Conservation (phyloP, 1,140 invertebrate species). For the Venturia canescens region DNA sequence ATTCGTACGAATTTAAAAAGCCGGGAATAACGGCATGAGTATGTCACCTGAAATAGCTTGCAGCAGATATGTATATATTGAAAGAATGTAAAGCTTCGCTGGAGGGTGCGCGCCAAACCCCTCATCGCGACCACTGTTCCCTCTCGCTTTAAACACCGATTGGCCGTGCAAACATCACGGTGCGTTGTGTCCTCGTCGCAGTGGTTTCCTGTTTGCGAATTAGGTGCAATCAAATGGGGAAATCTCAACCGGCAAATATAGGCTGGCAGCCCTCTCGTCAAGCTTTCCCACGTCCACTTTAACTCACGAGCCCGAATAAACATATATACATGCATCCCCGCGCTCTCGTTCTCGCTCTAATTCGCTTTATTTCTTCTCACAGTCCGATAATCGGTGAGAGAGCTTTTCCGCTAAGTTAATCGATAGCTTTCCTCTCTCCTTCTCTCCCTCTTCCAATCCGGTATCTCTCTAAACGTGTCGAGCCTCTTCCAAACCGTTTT, state of each 20-base stretch:
- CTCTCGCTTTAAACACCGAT: constrained; percentile 50
- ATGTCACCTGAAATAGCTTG: too few species aligned
- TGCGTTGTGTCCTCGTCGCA: constrained; percentile 46
- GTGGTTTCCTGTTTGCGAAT: constrained; percentile 66
- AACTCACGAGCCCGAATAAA: not conserved
- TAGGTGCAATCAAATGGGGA: constrained; percentile 71
- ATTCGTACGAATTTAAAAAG: too few species aligned
- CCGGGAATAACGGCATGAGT: too few species aligned
- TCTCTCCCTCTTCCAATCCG: not conserved
- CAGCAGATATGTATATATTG: not conserved
- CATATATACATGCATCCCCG: not conserved
- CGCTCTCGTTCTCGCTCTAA: not conserved
- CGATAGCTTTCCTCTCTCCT: not conserved
- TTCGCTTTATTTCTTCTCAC: not conserved
- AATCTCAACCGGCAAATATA: constrained; percentile 66
- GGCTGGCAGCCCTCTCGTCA: constrained; percentile 3
- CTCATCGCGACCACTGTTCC: not conserved
- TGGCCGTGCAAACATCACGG: constrained; percentile 56
- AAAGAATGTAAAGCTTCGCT: not conserved
- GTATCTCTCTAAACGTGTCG: not conserved
- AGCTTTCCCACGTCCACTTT: constrained; percentile 1
- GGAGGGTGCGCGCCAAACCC: constrained; percentile 1
- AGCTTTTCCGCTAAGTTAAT: constrained; percentile 22
- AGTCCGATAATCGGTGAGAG: not conserved
- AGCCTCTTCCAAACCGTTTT: too few species aligned